These are phyloP conservation scores for Trypoxylus dichotomus DNA, from an alignment of 1,140 invertebrate genomes.

Conservation along the genomic window DNA sequence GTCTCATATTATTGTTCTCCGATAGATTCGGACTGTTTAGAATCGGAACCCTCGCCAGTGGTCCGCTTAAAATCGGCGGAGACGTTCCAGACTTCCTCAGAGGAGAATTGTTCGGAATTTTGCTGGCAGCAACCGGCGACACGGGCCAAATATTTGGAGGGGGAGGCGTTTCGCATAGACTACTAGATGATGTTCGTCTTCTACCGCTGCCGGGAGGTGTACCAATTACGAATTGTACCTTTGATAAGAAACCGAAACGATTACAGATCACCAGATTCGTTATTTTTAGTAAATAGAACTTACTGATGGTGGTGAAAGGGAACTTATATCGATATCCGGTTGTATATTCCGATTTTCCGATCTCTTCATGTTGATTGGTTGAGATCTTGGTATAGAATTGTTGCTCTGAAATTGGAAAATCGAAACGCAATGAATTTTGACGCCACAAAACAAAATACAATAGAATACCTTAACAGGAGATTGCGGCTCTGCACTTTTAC, in stretches of 20 bases:
- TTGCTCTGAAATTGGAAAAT: conserved; percentile 35
- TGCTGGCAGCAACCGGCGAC: conserved; percentile 62
- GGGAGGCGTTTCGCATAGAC: conserved; percentile 72
- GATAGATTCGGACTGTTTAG: conserved; percentile 57
- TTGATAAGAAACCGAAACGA: background rate
- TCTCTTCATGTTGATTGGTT: conserved; percentile 80
- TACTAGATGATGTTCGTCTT: conserved; percentile 67
- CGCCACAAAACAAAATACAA: too few relatives aligned
- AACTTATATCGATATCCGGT: conserved; percentile 71
- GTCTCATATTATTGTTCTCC: conserved; percentile 64
- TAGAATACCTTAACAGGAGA: conserved; percentile 36
- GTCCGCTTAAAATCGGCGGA: conserved; percentile 68
- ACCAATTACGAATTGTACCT: conserved; percentile 88
- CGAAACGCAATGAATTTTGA: background rate
- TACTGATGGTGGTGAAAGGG: conserved; percentile 85
- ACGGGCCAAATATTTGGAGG: conserved; percentile 80
- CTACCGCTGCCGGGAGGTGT: conserved; percentile 74
- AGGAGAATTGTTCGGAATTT: conserved; percentile 66
- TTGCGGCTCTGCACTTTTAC: conserved; percentile 35
- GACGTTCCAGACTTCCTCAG: conserved; percentile 73
- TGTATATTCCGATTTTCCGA: conserved; percentile 65
- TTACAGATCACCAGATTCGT: background rate
- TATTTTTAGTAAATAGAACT: conserved; percentile 47
- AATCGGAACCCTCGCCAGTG: conserved; percentile 63
- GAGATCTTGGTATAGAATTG: conserved; percentile 72